These are phyloP conservation scores for Hypercompe scribonia DNA, from an alignment of 2,888 invertebrate genomes.

Conservation along the genomic window DNA sequence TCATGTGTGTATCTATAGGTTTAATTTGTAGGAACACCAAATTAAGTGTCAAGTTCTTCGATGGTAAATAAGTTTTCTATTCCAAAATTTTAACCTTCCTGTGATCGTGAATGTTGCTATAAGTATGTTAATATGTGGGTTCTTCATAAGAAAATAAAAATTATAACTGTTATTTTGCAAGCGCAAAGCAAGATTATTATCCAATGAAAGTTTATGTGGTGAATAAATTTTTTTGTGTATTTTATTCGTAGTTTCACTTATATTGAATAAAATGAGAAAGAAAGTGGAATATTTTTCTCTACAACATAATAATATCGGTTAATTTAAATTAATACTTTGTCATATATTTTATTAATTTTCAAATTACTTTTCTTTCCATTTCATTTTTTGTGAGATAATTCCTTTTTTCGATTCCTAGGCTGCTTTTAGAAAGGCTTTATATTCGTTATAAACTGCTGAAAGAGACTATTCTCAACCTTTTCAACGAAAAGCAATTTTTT, in stretches of 20 bases:
- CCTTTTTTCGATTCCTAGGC: too few relatives aligned
- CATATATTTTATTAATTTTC: background rate
- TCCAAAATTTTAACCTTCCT: slow-evolving; percentile 84
- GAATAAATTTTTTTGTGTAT: slow-evolving; percentile 85
- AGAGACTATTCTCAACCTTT: too few relatives aligned
- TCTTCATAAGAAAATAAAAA: slow-evolving; percentile 77
- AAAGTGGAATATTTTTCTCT: background rate
- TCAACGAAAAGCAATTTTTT: background rate
- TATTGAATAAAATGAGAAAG: background rate
- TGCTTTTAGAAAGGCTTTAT: too few relatives aligned
- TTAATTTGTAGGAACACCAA: slow-evolving; percentile 81
- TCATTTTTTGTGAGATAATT: too few relatives aligned
- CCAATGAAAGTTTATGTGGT: slow-evolving; percentile 81
- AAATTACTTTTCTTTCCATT: too few relatives aligned
- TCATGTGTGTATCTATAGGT: slow-evolving; percentile 67
- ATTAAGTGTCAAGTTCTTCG: slow-evolving; percentile 70
- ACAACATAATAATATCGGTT: background rate
- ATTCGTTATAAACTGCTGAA: too few relatives aligned
- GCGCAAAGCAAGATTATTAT: slow-evolving; percentile 61
- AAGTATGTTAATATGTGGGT: slow-evolving; percentile 77
- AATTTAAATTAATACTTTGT: background rate
- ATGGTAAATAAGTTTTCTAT: slow-evolving; percentile 81
- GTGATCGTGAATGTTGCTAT: slow-evolving; percentile 83
- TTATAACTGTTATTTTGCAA: slow-evolving; percentile 84
- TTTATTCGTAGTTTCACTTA: slow-evolving; percentile 59